Conservation (phyloP, 2,888 invertebrate genomes). For the Harpalus rubripes region DNA sequence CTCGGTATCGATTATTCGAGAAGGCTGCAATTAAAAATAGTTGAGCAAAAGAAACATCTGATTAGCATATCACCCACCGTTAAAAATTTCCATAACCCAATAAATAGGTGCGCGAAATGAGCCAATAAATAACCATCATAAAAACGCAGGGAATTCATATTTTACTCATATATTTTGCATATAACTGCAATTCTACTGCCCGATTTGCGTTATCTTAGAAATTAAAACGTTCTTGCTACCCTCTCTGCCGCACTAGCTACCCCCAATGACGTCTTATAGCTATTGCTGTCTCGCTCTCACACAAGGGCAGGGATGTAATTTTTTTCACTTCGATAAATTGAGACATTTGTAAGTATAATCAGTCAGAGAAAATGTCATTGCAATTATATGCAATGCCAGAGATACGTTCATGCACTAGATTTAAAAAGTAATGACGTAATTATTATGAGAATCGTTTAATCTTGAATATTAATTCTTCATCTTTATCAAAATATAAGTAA, state of each 20-base stretch:
- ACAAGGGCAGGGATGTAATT: slow-evolving; percentile 10
- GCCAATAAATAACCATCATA: slow-evolving; percentile 64
- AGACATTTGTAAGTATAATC: slow-evolving; percentile 51
- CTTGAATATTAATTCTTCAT: background rate
- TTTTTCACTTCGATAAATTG: slow-evolving; percentile 49
- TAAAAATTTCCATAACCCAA: slow-evolving; percentile 67
- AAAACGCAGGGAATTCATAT: slow-evolving; percentile 64
- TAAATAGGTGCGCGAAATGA: slow-evolving; percentile 66
- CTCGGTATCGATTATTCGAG: slow-evolving; percentile 46
- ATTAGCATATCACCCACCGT: slow-evolving; percentile 65
- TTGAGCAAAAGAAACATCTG: slow-evolving; percentile 55
- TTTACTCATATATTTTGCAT: slow-evolving; percentile 67
- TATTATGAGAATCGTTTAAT: background rate
- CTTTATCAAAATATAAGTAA: no score
- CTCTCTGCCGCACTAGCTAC: slow-evolving; percentile 1
- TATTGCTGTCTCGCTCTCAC: slow-evolving; percentile 1
- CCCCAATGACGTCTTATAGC: slow-evolving; percentile 40
- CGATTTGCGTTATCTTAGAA: slow-evolving; percentile 66
- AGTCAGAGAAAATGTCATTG: slow-evolving; percentile 28
- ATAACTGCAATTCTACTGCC: slow-evolving; percentile 64
- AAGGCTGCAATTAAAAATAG: slow-evolving; percentile 57
- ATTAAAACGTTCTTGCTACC: slow-evolving; percentile 60
- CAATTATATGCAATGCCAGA: slow-evolving; percentile 1
- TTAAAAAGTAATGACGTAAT: background rate
- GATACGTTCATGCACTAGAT: background rate